Conservation (phyloP, 2,113 vertebrate genomes). For the Peromyscus leucopus region DNA sequence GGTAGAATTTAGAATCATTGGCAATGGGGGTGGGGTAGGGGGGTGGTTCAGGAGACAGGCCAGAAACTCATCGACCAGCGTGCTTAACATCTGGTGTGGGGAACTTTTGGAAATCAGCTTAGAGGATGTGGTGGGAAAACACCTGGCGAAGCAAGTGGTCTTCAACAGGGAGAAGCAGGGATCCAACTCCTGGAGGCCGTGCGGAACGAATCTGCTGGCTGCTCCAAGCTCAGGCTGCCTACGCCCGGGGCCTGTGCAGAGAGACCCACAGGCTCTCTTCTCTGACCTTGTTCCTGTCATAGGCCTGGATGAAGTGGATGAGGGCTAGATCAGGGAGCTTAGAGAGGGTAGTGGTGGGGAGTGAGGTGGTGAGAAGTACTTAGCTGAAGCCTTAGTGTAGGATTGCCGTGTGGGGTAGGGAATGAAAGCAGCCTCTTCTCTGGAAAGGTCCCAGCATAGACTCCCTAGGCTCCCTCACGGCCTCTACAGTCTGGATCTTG, state of each 20-base stretch:
- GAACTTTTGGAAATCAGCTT: slow-evolving; percentile 77
- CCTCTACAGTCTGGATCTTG: background rate
- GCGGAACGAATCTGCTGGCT: slow-evolving; percentile 50
- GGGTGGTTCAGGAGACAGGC: slow-evolving; percentile 61
- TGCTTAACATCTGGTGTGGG: slow-evolving; percentile 75
- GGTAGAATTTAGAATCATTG: slow-evolving; percentile 11
- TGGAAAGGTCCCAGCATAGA: slow-evolving; percentile 55
- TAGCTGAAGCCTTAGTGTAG: background rate
- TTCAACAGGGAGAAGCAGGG: slow-evolving; percentile 34
- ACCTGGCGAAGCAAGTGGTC: slow-evolving; percentile 52
- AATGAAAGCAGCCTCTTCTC: slow-evolving; percentile 40
- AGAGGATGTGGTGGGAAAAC: slow-evolving; percentile 80
- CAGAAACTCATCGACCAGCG: slow-evolving; percentile 24
- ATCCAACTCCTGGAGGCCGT: slow-evolving; percentile 68
- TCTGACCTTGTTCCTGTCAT: slow-evolving; percentile 59
- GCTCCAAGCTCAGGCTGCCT: slow-evolving; percentile 66
- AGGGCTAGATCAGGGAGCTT: background rate
- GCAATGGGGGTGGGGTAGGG: background rate
- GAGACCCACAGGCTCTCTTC: slow-evolving; percentile 21
- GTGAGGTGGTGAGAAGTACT: rapidly evolving
- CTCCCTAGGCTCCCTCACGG: background rate
- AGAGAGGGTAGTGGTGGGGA: background rate
- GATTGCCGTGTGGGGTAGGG: background rate
- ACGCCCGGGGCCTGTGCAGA: background rate
- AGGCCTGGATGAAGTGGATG: slow-evolving; percentile 1